Evolutionary conservation across 2,113 vertebrate genomes (phyloP), one percentile per base, ranked within the genome.

Genomic region (Otus sunia): DNA sequence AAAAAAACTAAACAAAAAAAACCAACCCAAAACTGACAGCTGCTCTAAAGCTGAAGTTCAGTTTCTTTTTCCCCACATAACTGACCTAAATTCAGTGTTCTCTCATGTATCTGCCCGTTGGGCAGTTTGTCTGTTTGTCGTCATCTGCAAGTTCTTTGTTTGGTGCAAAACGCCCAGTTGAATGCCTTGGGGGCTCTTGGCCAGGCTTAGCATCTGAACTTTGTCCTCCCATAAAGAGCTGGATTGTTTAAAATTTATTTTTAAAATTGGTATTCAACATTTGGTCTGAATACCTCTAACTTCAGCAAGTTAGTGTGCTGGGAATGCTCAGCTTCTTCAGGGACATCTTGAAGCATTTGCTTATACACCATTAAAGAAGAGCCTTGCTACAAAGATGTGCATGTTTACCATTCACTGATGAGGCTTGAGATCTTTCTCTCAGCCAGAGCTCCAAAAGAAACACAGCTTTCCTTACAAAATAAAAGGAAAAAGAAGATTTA

Each of bases 1-100:
- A 14, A 17, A 29, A 34, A 36, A 41, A 41, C 41, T n/a, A n/a
- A n/a, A n/a, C n/a, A n/a, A n/a, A n/a, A n/a, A n/a, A 59, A 34
- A 41, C 30, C 41, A 45, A 52, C 23, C 11, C 63, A 55, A 45
- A n/a, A 11, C 74, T 71, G 64, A 47, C 63, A 80, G 59, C 80
- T 96, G 37, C 21, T 55, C 63, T 93, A 72, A 86, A 47, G 29
- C 29, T 86, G 71, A 41, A 92, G 73, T 95, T 84, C 96, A 69
- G 87, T 96, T 92, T 97, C 80, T 96, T 71, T 86, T 95, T 93
- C 82, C 92, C 90, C 6, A 5, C 52, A 10, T 88, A 81, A 88
- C n/a, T 96, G 90, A 84, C 95, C 79, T 94, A 96, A 98, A 96
- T 92, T 96, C 88, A 88, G 11, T 45, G n/a, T 76, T 87, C 18